Evolutionary conservation across 2,113 vertebrate genomes (phyloP).

Genomic region (Pseudopipra pipra): DNA sequence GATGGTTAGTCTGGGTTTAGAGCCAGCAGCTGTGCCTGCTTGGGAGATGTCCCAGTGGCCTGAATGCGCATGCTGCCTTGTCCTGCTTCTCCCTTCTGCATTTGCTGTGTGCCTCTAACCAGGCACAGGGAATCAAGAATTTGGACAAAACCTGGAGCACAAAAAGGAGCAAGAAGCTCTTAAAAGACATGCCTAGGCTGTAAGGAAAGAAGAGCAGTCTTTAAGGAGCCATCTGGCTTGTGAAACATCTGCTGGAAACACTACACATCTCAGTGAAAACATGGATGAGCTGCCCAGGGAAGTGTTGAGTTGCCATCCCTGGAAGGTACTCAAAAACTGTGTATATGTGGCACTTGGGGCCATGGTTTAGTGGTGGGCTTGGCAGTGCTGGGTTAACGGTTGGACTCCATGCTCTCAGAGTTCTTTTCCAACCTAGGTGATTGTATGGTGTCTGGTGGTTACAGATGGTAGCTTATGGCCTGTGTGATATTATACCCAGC

Average conservation of each 20-base stretch:
- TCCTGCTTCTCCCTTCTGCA: neutral
- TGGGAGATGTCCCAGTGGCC: accelerated
- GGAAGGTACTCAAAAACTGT: neutral
- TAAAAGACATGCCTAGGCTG: neutral
- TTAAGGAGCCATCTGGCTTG: neutral
- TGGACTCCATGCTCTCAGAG: neutral
- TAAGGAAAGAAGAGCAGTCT: neutral
- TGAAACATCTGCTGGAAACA: neutral
- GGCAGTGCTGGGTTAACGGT: neutral
- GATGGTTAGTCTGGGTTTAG: neutral
- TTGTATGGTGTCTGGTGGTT: neutral
- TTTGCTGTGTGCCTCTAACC: accelerated
- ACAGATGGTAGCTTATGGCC: neutral
- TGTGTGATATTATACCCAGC: neutral
- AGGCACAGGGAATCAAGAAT: neutral
- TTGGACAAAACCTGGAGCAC: neutral
- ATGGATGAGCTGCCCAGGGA: neutral
- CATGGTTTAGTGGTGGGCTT: neutral
- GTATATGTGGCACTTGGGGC: neutral
- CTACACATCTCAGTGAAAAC: neutral
- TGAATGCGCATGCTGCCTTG: accelerated
- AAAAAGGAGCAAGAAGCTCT: neutral
- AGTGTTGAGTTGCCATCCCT: neutral
- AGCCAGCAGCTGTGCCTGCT: neutral
- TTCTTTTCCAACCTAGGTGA: neutral